These are phyloP conservation scores for Coenonympha glycerion DNA, from an alignment of 2,888 invertebrate genomes.

Conservation along the genomic window DNA sequence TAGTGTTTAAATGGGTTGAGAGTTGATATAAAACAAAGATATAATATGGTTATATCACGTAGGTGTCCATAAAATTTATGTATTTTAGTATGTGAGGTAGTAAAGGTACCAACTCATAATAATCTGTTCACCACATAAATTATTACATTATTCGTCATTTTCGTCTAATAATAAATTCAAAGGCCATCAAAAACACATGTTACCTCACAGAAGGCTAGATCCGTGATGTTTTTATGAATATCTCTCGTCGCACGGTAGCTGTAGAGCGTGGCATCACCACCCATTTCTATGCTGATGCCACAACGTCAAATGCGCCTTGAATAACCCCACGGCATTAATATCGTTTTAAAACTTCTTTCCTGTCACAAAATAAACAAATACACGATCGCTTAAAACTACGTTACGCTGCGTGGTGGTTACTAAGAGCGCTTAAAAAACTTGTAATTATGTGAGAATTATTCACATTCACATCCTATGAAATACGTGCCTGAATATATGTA, in stretches of 20 bases:
- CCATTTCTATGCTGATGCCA: conserved; percentile 58
- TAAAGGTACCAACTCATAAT: no score
- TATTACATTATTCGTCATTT: neutral
- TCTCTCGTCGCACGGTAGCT: conserved; percentile 55
- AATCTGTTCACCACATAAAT: neutral
- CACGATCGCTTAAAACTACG: conserved; percentile 28
- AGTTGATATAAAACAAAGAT: no score
- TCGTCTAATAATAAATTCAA: conserved; percentile 19
- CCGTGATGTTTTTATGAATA: conserved; percentile 58
- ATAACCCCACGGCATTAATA: conserved; percentile 42
- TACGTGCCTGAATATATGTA: no score
- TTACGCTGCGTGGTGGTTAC: conserved; percentile 24
- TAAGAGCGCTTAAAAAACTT: conserved; percentile 10
- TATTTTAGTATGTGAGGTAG: no score
- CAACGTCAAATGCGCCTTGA: conserved; percentile 52
- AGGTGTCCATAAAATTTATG: no score
- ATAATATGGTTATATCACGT: no score
- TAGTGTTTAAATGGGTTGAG: no score
- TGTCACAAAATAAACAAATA: conserved; percentile 25
- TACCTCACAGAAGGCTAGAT: conserved; percentile 43
- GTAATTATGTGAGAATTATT: neutral
- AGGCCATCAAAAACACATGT: conserved; percentile 25
- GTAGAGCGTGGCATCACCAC: conserved; percentile 43
- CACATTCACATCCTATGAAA: no score
- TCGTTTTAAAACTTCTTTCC: conserved; percentile 41